Conservation (phyloP, 2,888 invertebrate species). For the Caenorhabditis becei region DNA sequence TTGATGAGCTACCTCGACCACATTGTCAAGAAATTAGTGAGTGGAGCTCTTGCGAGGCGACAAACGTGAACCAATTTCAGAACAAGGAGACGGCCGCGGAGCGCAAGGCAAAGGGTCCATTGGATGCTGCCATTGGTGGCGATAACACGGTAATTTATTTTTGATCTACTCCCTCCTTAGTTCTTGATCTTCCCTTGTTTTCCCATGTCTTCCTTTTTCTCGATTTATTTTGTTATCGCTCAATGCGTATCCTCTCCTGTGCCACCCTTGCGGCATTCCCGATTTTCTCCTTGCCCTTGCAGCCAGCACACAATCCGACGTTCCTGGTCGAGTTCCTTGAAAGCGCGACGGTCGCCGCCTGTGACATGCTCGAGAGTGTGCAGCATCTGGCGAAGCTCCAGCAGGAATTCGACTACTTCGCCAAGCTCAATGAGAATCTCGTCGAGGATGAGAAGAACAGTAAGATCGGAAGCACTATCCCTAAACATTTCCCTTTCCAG, state of each 20-base stretch:
- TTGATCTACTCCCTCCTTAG: not conserved
- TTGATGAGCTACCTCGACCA: slow-evolving; percentile 17
- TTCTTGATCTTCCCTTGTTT: not conserved
- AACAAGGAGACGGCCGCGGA: not conserved
- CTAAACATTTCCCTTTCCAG: not conserved
- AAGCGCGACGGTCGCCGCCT: slow-evolving; percentile 23
- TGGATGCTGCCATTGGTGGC: not conserved
- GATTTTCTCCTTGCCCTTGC: slow-evolving; percentile 4
- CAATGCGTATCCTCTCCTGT: not conserved
- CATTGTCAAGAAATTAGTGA: slow-evolving; percentile 13
- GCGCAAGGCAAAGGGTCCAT: not conserved
- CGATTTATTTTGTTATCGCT: not conserved
- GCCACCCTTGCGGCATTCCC: no score
- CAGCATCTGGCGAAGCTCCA: slow-evolving; percentile 32
- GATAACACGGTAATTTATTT: not conserved
- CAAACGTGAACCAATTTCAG: not conserved
- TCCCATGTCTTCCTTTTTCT: not conserved
- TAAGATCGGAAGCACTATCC: no score
- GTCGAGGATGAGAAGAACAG: not conserved
- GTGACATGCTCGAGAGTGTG: slow-evolving; percentile 36
- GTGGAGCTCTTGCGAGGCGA: not conserved
- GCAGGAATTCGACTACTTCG: slow-evolving; percentile 29
- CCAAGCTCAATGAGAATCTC: not conserved
- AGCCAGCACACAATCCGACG: slow-evolving; percentile 22
- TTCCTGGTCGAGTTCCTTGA: slow-evolving; percentile 26